A percentile compares a stretch with the other conserved stretches of the same genome.
Conservation (phyloP, 2,797 vertebrate genomes). For the Valencia hispanica region DNA sequence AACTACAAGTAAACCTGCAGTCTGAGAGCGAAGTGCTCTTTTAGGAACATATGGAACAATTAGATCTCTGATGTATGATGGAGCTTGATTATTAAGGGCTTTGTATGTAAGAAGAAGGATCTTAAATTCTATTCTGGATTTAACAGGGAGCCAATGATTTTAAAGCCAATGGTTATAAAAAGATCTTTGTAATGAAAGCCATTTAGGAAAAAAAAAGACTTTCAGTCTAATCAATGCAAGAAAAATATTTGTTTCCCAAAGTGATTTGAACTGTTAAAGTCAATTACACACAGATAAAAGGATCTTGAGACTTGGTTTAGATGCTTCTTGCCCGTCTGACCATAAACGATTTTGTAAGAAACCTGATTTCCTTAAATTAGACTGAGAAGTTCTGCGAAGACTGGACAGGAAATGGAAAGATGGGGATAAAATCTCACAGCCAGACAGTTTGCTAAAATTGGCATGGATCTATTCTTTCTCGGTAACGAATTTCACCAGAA, state of each 20-base stretch:
- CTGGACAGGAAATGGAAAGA: constrained; percentile 9
- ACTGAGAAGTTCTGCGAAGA: constrained; percentile 36
- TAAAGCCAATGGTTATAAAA: no score
- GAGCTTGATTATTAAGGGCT: no score
- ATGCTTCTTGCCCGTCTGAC: constrained; percentile 15
- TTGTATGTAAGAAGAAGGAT: no score
- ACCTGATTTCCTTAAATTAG: constrained; percentile 21
- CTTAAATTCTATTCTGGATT: no score
- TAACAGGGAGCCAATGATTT: no score
- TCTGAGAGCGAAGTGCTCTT: no score
- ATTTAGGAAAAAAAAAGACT: neutral
- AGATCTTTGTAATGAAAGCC: neutral
- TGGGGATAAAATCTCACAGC: constrained; percentile 6
- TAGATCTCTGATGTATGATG: no score
- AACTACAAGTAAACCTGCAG: no score
- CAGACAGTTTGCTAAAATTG: constrained; percentile 25
- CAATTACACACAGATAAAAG: constrained; percentile 19
- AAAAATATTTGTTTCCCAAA: constrained; percentile 15
- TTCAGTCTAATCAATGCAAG: constrained; percentile 2
- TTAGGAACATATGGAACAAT: no score
- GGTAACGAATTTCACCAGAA: constrained; percentile 49
- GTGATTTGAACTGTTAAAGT: constrained; percentile 4
- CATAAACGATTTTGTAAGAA: constrained; percentile 32
- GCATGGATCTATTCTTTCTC: constrained; percentile 11
- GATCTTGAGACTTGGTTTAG: constrained; percentile 7